Evolutionary conservation across 1,140 invertebrate genomes (phyloP).

Genomic region (Panulirus ornatus): DNA sequence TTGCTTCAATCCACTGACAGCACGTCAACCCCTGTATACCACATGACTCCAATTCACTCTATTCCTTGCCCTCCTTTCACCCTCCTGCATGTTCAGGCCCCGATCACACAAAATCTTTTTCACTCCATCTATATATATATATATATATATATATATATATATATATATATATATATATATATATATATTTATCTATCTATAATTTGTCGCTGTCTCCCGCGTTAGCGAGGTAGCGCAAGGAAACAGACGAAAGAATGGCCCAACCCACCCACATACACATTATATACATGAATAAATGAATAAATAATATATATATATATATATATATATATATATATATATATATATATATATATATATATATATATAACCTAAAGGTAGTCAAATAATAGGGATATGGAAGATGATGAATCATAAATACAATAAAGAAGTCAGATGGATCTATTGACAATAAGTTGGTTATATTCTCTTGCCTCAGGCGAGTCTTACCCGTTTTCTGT

Average conservation of each 20-base stretch:
- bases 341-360: neutral
- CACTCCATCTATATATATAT: neutral
- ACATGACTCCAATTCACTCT: too few species aligned
- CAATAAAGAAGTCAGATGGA: neutral
- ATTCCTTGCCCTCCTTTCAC: too few species aligned
- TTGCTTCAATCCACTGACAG: too few species aligned
- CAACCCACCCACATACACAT: too few species aligned
- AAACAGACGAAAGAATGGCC: neutral
- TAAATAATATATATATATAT: neutral
- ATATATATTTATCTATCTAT: too few species aligned
- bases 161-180: slow-evolving; percentile 10
- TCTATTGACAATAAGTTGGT: slow-evolving; percentile 6
- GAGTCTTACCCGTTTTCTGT: slow-evolving; percentile 7
- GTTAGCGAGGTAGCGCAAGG: too few species aligned
- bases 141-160: neutral
- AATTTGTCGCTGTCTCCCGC: too few species aligned
- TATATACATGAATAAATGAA: too few species aligned
- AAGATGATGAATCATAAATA: neutral
- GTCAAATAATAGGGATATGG: neutral
- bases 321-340: slow-evolving; percentile 3
- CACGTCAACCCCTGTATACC: too few species aligned
- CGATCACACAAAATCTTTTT: too few species aligned
- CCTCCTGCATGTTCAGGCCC: too few species aligned
- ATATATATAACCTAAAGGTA: neutral
- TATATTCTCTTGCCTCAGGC: neutral